Conservation (phyloP, 35 echinoderm and acorn worm species). For the Holothuria glaberrima region DNA sequence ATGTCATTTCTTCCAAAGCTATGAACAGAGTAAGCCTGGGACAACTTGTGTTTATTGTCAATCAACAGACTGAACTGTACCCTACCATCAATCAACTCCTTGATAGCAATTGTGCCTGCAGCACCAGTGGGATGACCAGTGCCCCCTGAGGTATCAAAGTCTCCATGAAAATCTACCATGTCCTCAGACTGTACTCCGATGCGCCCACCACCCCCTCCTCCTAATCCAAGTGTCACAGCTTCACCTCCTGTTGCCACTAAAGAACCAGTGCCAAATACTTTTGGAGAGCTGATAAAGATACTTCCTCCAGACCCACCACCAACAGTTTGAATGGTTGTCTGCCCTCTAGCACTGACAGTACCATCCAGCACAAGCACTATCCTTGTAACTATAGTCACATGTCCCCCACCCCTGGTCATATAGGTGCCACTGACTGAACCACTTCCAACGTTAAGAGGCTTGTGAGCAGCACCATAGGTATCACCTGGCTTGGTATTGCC, state of each 20-base stretch:
- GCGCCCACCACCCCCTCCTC: slow-evolving; percentile 82
- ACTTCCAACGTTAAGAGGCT: slow-evolving; percentile 65
- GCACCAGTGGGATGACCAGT: slow-evolving; percentile 59
- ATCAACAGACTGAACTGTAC: slow-evolving; percentile 11
- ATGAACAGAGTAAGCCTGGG: slow-evolving; percentile 54
- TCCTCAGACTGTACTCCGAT: slow-evolving; percentile 61
- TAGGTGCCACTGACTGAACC: slow-evolving; percentile 23
- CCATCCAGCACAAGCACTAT: slow-evolving; percentile 62
- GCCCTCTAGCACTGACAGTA: slow-evolving; percentile 63
- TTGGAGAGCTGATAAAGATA: slow-evolving; percentile 48
- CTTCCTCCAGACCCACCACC: slow-evolving; percentile 85
- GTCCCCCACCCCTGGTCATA: slow-evolving; percentile 66
- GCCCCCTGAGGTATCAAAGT: slow-evolving; percentile 65
- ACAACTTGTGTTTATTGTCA: slow-evolving; percentile 60
- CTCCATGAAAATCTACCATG: slow-evolving; percentile 67
- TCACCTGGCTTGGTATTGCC: not conserved
- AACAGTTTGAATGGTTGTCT: not conserved
- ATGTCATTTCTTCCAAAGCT: slow-evolving; percentile 8
- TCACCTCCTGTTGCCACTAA: slow-evolving; percentile 64
- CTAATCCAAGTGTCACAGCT: slow-evolving; percentile 28
- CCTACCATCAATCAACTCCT: slow-evolving; percentile 39
- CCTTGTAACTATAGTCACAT: slow-evolving; percentile 27
- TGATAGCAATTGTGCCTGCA: slow-evolving; percentile 72
- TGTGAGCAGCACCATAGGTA: slow-evolving; percentile 59
- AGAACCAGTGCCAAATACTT: slow-evolving; percentile 54